Base-by-base conservation (phyloP, 1,140 invertebrate species). In the Leptoteleia sp. region DNA sequence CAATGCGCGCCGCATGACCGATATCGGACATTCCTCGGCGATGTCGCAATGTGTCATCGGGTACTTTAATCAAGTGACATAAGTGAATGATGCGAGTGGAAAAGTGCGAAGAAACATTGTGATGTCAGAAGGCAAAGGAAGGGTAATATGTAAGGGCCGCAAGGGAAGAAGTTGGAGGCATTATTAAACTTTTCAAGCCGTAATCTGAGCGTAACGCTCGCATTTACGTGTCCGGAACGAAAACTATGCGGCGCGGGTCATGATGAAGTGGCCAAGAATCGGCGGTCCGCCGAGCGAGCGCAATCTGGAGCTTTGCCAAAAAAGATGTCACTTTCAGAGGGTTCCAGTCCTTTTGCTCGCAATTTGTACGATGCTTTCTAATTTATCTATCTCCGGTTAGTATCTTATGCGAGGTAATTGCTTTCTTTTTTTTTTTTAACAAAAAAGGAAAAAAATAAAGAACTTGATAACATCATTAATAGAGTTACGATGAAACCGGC, bases 261-360 rank as follows among this genome's bases (percentile, higher is more conserved):
- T 83, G 84, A 88, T 87, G 87, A 87, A 70, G 82, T 81, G 84
- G 80, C 84, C 75, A 85, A 87, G 83, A 86, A 85, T 85, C 82
- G 84, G 85, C 83, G 85, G 84, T 81, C 83, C 82, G 81, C 76
- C 82, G 73, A 84, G 77, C 68, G 76, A 80, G 75, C 82, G 77
- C 82, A 83, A 81, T 52, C 76, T 86, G 84, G 84, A 85, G 37
- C 25, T 4, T 25, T 80, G 84, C 87, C 87, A 87, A 80, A 78
- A 84, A 76, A 78, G 75, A 73, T 70, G 81, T 83, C 84, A 85
- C 68, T 79, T 68, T 80, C 71, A 80, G 54, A 77, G 81, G 77
- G 80, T 83, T 79, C 82, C 83, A 65, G 77, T 87, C 54, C 64
- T 84, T 71, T 80, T 86, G 73, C 76, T 88, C 70, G 80, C 80